Percentiles rank a stretch among this genome's conserved stretches.
Conservation (phyloP, 2,888 invertebrate species). For the Clitarchus hookeri region DNA sequence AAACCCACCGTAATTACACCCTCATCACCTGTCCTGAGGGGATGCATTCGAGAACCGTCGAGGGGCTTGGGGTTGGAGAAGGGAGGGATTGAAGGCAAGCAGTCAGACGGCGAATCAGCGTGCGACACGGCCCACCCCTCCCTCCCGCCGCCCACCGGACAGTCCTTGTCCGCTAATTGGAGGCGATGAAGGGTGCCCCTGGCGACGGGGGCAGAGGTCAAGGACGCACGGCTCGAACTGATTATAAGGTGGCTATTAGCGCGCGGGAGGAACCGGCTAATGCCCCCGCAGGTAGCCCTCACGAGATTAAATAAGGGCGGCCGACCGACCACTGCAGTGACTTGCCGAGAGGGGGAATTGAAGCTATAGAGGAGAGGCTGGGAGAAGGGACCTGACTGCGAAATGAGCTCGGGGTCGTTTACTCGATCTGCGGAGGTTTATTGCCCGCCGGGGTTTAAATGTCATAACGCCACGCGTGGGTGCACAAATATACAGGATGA, state of each 20-base stretch:
- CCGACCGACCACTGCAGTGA: background rate
- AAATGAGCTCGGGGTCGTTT: background rate
- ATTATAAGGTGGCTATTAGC: background rate
- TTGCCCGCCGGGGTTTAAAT: background rate
- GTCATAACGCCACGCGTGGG: too few relatives aligned
- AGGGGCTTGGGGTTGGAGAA: background rate
- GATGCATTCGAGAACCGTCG: background rate
- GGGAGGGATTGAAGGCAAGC: background rate
- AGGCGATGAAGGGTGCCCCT: constrained; percentile 14
- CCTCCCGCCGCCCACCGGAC: background rate
- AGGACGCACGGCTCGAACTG: background rate
- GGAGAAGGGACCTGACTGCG: background rate
- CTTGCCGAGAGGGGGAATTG: background rate
- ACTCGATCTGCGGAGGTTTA: background rate
- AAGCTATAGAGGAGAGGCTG: background rate
- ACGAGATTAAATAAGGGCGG: background rate
- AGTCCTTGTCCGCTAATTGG: background rate
- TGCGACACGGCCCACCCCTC: background rate
- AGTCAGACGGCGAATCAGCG: background rate
- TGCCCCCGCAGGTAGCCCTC: background rate
- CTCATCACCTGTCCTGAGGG: constrained; percentile 7
- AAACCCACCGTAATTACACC: background rate
- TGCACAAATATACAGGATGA: too few relatives aligned
- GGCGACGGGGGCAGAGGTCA: background rate
- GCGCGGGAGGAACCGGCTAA: background rate